phyloP scores from a whole-genome alignment of 2,888 invertebrate genomes.

The Matsumyia berberina region DNA sequence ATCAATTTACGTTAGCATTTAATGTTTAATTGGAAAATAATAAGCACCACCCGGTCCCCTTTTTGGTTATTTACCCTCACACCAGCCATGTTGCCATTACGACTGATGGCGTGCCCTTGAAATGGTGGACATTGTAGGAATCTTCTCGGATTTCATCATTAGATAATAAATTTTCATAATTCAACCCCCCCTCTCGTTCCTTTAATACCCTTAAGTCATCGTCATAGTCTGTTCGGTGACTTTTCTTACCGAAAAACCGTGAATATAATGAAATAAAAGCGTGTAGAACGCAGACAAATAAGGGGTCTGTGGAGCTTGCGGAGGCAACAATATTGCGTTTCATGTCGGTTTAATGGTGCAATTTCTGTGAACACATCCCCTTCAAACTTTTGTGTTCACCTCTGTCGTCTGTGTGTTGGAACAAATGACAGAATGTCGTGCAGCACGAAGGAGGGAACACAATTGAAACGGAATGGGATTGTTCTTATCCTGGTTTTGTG shows the following conservation, averaged over 20 bases:
- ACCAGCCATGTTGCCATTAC: neutral
- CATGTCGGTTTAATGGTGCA: conserved; percentile 56
- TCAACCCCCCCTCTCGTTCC: neutral
- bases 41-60: conserved; percentile 16
- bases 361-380: conserved; percentile 64
- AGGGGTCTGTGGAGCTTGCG: neutral
- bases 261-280: conserved; percentile 43
- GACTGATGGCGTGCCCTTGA: conserved; percentile 20
- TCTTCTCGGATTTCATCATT: conserved; percentile 55
- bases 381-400: conserved; percentile 29
- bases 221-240: neutral
- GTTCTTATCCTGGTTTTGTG: neutral
- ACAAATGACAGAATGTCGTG: conserved; percentile 77
- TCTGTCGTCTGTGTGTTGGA: conserved; percentile 11
- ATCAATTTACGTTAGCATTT: conserved; percentile 40
- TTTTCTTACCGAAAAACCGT: neutral
- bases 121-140: conserved; percentile 20
- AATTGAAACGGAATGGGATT: conserved; percentile 4
- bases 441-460: conserved; percentile 66
- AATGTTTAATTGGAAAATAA: conserved; percentile 60
- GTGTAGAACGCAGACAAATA: conserved; percentile 24
- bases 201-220: conserved; percentile 15
- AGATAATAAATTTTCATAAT: conserved; percentile 40
- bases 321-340: conserved; percentile 60
- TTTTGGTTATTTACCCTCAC: neutral